A percentile compares a stretch with the other conserved stretches of the same genome.
phyloP scores from a whole-genome alignment of 37 sponge, comb jelly and placozoan species.

The Oopsacas minuta region DNA sequence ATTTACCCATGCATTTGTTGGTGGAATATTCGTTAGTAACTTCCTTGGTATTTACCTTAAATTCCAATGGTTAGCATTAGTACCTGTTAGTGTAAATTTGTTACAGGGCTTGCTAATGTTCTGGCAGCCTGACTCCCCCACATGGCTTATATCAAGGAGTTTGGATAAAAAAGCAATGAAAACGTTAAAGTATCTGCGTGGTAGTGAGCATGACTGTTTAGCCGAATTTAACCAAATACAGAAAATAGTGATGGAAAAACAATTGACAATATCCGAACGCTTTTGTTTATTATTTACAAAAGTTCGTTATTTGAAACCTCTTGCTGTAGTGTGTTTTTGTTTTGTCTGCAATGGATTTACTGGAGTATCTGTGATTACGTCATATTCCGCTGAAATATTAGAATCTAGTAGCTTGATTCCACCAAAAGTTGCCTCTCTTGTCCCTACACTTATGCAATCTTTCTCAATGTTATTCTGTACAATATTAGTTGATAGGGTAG shows the following conservation, averaged over 20 bases:
- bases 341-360: slow-evolving; percentile 23
- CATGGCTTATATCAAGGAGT: not conserved
- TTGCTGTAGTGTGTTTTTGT: slow-evolving; percentile 2
- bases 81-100: not conserved
- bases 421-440: not conserved
- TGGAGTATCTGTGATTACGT: slow-evolving; percentile 22
- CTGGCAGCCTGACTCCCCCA: not conserved
- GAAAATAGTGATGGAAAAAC: not conserved
- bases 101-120: not conserved
- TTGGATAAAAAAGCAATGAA: not conserved
- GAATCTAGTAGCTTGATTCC: not conserved
- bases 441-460: slow-evolving; percentile 20
- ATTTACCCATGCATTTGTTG: not conserved
- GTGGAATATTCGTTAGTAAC: not conserved
- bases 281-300: not conserved
- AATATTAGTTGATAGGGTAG: slow-evolving; percentile 35
- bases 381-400: slow-evolving; percentile 26
- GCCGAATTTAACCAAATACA: slow-evolving; percentile 32
- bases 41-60: not conserved
- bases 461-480: slow-evolving; percentile 19
- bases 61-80: not conserved
- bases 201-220: slow-evolving; percentile 3
- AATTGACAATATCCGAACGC: too few relatives aligned
- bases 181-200: slow-evolving; percentile 36
- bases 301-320: not conserved